phyloP scores from a whole-genome alignment of 1,140 invertebrate species.

The Sminthurinus signatus region DNA sequence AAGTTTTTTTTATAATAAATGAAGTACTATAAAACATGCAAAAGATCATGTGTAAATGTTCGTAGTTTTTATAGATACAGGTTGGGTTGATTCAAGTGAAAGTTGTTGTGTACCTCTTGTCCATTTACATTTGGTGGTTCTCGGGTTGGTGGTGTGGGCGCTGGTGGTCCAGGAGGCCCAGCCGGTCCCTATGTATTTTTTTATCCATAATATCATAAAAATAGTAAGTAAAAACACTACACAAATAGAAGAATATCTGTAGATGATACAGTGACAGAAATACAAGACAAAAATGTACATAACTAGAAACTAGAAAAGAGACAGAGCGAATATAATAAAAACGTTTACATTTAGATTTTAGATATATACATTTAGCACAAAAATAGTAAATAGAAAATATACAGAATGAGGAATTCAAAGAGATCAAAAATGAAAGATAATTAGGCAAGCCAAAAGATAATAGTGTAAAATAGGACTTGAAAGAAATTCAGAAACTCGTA shows the following conservation, averaged over 20 bases:
- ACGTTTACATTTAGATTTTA: no score
- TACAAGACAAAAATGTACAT: no score
- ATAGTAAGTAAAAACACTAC: neutral
- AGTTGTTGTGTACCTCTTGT: constrained; percentile 21
- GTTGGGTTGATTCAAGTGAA: neutral
- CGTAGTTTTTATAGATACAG: neutral
- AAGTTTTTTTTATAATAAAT: neutral
- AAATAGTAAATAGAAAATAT: no score
- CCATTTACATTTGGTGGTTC: neutral
- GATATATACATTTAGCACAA: no score
- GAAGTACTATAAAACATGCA: neutral
- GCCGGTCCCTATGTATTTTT: constrained; percentile 54
- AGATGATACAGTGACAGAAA: no score
- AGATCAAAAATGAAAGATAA: no score
- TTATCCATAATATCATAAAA: neutral
- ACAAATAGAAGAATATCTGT: neutral
- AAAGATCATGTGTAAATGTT: neutral
- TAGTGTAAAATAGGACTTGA: no score
- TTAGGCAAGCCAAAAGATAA: no score
- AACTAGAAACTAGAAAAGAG: no score
- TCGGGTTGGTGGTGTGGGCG: neutral
- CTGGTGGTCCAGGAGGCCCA: constrained; percentile 41
- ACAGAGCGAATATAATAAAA: no score
- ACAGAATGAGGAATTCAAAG: no score
- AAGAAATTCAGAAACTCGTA: no score